phyloP scores from a whole-genome alignment of 2,113 vertebrate species.

The Gobio gobio region DNA sequence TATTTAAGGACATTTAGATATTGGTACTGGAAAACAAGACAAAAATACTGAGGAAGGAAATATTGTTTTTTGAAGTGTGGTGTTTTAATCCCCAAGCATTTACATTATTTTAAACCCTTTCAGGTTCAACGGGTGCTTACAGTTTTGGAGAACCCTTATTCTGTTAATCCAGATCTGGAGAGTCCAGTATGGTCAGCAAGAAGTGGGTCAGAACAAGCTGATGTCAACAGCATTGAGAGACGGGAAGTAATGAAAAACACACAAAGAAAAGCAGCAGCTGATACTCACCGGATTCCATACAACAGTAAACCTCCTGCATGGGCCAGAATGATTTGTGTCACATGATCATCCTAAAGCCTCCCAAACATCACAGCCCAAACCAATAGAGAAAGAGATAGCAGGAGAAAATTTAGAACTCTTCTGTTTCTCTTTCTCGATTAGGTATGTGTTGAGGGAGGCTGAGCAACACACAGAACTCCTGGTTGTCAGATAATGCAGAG shows the following conservation, averaged over 20 bases:
- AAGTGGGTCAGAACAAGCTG: slow-evolving; percentile 13
- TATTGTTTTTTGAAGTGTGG: neutral
- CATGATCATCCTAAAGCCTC: slow-evolving; percentile 87
- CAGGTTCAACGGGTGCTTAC: slow-evolving; percentile 65
- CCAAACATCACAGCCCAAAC: neutral
- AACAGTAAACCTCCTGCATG: slow-evolving; percentile 82
- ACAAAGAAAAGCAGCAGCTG: slow-evolving; percentile 51
- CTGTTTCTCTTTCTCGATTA: neutral
- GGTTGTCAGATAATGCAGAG: slow-evolving; percentile 16
- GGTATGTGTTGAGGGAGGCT: slow-evolving; percentile 7
- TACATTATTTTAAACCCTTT: neutral
- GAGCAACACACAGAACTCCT: neutral
- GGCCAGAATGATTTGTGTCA: slow-evolving; percentile 82
- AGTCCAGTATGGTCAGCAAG: neutral
- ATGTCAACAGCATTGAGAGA: slow-evolving; percentile 65
- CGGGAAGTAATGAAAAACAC: slow-evolving; percentile 62
- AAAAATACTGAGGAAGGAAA: neutral
- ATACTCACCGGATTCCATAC: slow-evolving; percentile 60
- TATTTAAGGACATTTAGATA: too few species aligned
- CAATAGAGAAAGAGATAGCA: neutral
- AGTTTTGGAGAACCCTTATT: slow-evolving; percentile 64
- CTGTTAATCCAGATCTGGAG: slow-evolving; percentile 29
- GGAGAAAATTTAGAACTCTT: neutral
- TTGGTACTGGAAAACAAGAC: too few species aligned
- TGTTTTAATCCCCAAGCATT: too few species aligned